phyloP scores from a whole-genome alignment of 2,113 vertebrate species.

The Spermophilus dauricus region DNA sequence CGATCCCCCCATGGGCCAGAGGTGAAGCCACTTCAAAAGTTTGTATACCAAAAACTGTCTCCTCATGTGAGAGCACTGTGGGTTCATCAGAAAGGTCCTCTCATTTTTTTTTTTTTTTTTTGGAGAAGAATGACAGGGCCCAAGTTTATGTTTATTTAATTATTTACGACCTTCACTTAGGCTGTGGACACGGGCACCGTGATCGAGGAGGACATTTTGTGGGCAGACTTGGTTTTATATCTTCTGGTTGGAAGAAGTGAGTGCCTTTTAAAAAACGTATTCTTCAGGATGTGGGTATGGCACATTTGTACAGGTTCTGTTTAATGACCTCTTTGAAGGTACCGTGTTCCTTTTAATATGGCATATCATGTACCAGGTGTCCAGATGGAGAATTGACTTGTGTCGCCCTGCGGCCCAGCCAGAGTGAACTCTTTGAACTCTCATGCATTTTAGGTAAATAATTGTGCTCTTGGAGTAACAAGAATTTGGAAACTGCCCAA shows the following conservation, averaged over 20 bases:
- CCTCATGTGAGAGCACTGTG: neutral
- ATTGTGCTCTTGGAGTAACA: slow-evolving; percentile 61
- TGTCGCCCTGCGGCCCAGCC: neutral
- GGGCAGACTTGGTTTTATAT: slow-evolving; percentile 21
- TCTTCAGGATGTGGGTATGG: slow-evolving; percentile 71
- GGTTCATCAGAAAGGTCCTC: neutral
- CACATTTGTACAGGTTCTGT: slow-evolving; percentile 46
- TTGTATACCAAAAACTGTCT: neutral
- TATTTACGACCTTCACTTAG: slow-evolving; percentile 21
- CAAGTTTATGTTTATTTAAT: slow-evolving; percentile 36
- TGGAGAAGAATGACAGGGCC: neutral
- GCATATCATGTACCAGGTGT: slow-evolving; percentile 54
- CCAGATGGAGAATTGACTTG: slow-evolving; percentile 35
- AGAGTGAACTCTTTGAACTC: neutral
- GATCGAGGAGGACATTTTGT: slow-evolving; percentile 74
- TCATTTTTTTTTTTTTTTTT: neutral
- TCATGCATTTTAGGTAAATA: slow-evolving; percentile 62
- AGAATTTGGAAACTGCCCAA: slow-evolving; percentile 53
- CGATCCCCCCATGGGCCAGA: neutral
- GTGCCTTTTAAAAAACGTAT: neutral
- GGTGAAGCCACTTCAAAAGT: slow-evolving; percentile 20
- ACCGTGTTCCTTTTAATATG: slow-evolving; percentile 69
- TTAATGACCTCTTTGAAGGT: slow-evolving; percentile 64
- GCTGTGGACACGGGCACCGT: neutral
- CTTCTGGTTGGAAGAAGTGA: slow-evolving; percentile 16